These are phyloP conservation scores for Accipiter cooperii DNA, from an alignment of 2,113 vertebrate species.

Conservation along the genomic window DNA sequence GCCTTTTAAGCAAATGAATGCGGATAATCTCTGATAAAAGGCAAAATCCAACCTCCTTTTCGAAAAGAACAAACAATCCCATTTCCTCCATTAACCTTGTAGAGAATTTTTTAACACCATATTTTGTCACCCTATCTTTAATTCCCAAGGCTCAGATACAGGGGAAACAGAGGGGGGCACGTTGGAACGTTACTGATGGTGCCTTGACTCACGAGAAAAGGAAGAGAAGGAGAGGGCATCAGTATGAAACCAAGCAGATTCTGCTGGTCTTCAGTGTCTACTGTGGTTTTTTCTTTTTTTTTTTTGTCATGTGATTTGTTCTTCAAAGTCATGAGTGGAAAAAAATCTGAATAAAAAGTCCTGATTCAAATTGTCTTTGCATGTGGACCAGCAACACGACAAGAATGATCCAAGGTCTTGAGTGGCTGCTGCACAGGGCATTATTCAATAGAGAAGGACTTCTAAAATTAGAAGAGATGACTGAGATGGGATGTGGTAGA, in stretches of 20 bases:
- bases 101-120: background rate
- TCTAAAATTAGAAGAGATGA: background rate
- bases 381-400: background rate
- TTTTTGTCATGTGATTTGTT: background rate
- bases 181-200: background rate
- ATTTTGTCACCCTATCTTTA: background rate
- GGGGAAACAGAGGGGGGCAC: background rate
- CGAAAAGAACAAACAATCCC: background rate
- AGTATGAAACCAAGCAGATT: background rate
- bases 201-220: background rate
- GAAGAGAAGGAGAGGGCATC: background rate
- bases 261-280: background rate
- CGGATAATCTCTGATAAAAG: background rate
- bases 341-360: background rate
- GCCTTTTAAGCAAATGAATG: background rate
- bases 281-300: background rate
- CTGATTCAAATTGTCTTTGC: background rate
- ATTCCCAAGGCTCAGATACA: background rate
- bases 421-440: background rate
- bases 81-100: background rate
- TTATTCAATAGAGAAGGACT: background rate
- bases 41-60: background rate
- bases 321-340: background rate
- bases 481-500: background rate
- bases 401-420: background rate